These are phyloP conservation scores for Panthera leo DNA, from an alignment of 2,113 vertebrate genomes.

Conservation along the genomic window DNA sequence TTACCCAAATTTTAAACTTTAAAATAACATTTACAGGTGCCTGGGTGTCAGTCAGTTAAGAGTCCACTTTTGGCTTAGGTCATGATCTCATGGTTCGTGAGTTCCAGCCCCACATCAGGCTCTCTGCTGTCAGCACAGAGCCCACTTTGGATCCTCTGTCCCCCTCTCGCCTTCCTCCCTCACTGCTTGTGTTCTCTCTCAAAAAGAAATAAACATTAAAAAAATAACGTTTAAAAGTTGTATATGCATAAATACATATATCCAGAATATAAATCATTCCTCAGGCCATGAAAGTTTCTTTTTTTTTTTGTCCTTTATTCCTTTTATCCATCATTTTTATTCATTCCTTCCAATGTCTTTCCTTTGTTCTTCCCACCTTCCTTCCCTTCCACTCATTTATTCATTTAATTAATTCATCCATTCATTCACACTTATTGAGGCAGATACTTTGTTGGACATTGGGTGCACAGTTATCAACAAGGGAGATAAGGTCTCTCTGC, in stretches of 20 bases:
- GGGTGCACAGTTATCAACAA: neutral
- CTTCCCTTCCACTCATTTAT: neutral
- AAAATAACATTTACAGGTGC: neutral
- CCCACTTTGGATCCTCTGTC: too few relatives aligned
- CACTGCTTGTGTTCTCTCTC: too few relatives aligned
- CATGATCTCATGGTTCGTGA: too few relatives aligned
- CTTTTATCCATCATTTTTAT: neutral
- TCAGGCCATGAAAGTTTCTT: neutral
- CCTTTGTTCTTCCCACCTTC: neutral
- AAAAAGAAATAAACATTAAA: too few relatives aligned
- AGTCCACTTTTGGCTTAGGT: too few relatives aligned
- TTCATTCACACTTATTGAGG: neutral
- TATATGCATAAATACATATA: neutral
- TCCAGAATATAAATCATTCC: neutral
- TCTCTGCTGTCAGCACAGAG: too few relatives aligned
- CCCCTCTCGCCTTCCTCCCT: too few relatives aligned
- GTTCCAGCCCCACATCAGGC: too few relatives aligned
- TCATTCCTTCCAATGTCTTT: neutral
- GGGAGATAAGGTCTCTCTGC: neutral
- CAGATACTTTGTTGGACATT: neutral
- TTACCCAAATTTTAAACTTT: neutral
- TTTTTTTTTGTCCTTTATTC: neutral
- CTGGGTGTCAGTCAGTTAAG: too few relatives aligned
- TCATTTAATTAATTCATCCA: neutral
- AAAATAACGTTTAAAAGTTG: neutral